Conservation (phyloP, 2,797 vertebrate genomes). For the Rousettus madagascariensis region DNA sequence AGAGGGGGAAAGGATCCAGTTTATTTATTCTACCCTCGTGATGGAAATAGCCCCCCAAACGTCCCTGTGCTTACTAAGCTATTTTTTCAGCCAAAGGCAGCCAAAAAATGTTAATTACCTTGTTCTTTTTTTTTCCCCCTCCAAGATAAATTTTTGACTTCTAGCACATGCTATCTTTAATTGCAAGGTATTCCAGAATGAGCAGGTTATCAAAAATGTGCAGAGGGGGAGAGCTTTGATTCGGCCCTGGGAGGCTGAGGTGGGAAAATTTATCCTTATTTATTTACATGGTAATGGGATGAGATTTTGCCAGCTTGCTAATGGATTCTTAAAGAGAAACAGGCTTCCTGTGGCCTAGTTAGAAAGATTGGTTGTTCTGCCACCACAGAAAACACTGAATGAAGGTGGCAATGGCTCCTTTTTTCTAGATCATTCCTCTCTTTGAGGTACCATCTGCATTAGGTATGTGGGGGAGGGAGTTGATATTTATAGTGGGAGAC, state of each 20-base stretch:
- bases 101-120: slow-evolving; percentile 74
- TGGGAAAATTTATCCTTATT: slow-evolving; percentile 63
- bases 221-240: slow-evolving; percentile 62
- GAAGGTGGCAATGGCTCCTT: not conserved
- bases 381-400: slow-evolving; percentile 20
- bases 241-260: slow-evolving; percentile 49
- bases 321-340: slow-evolving; percentile 68
- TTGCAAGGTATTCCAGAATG: slow-evolving; percentile 71
- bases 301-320: slow-evolving; percentile 59
- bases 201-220: slow-evolving; percentile 61
- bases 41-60: slow-evolving; percentile 38
- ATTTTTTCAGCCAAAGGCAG: slow-evolving; percentile 60
- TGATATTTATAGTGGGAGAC: not conserved
- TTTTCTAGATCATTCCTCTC: slow-evolving; percentile 12
- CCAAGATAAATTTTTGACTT: slow-evolving; percentile 66
- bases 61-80: slow-evolving; percentile 47
- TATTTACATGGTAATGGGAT: slow-evolving; percentile 63
- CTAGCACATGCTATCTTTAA: slow-evolving; percentile 51
- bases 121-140: not conserved
- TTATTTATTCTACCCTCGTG: not conserved
- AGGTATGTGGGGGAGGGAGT: not conserved
- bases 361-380: not conserved
- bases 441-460: not conserved
- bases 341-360: slow-evolving; percentile 55
- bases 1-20: not conserved